Evolutionary conservation across 2,888 invertebrate genomes (phyloP), one percentile per base, ranked within the genome.

Genomic region (Sinohyriopsis cumingii): DNA sequence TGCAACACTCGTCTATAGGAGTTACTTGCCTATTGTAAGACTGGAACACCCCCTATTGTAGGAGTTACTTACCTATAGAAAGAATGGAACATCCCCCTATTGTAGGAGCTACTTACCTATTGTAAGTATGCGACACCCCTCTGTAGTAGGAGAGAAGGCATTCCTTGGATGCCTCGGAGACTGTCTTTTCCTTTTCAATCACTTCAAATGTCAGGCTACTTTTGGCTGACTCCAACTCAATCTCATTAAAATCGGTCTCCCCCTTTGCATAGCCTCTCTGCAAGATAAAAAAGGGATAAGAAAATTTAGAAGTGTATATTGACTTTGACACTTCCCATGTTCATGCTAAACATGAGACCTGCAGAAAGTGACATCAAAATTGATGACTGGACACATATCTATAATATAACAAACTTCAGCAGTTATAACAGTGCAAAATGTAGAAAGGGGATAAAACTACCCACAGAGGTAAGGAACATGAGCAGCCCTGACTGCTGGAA

Each of bases 141-240:
- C 94, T 92, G 84, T 95, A 93, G 87, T 94, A 94, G 65, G 94
- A 93, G 67, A 93, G 88, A n/a, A 96, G 91, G 0, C 95, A 94
- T 82, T 94, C 92, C 55, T 90, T 88, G 33, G 95, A 94, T 28
- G 95, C 93, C 83, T 94, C 93, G 0, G 94, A 93, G 19, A 95
- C 93, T 69, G 94, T 95, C 86, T 94, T 94, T 89, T 96, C 95
- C 78, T 93, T 92, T 81, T 95, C 94, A 73, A 97, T 95, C 65
- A 95, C 93, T 86, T 96, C 95, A 90, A 94, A 97, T 75, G 96
- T 93, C n/a, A 95, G 92, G 22, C 96, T 95, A 86, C 95, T 95
- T 85, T 94, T 94, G 0, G 96, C 96, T 0, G 96, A 94, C 82
- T 94, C 95, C 82, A 96, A 93, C 71, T 96, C 91, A 59, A 94